Conservation (phyloP, 2,113 vertebrate species). For the Labeo catla region DNA sequence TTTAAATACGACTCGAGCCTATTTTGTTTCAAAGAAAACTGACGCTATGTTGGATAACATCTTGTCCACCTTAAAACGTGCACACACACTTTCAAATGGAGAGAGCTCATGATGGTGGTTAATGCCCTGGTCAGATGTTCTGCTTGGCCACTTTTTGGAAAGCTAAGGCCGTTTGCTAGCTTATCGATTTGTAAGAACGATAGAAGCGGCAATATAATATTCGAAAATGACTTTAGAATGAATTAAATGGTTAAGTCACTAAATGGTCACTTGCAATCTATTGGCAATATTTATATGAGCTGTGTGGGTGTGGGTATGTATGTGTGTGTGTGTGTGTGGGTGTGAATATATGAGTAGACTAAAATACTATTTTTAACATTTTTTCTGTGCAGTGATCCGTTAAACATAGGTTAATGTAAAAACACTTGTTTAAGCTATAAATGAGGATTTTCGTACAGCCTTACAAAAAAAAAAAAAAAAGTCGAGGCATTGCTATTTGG, state of each 20-base stretch:
- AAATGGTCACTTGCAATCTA: not conserved
- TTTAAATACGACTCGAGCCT: not conserved
- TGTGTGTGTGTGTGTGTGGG: not conserved
- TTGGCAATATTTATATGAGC: not conserved
- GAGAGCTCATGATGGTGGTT: not conserved
- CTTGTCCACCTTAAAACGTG: conserved; percentile 35
- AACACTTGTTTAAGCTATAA: not conserved
- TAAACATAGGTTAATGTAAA: not conserved
- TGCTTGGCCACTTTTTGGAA: conserved; percentile 20
- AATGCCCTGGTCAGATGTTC: conserved; percentile 17
- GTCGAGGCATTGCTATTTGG: not conserved
- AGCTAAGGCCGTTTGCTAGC: not conserved
- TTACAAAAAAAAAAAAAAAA: not conserved
- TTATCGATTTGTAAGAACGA: not conserved
- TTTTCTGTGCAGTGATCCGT: not conserved
- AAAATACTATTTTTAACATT: too few relatives aligned
- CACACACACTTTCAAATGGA: not conserved
- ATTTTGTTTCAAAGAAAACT: not conserved
- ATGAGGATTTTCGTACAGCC: not conserved
- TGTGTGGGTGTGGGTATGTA: not conserved
- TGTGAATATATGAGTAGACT: not conserved
- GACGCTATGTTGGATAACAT: not conserved
- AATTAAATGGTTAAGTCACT: not conserved
- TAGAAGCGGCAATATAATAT: not conserved
- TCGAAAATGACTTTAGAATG: too few relatives aligned